Percentiles rank a stretch among this genome's conserved stretches.
These are phyloP conservation scores for Pseudeuparius sepicola DNA, from an alignment of 2,888 invertebrate genomes.

Conservation along the genomic window DNA sequence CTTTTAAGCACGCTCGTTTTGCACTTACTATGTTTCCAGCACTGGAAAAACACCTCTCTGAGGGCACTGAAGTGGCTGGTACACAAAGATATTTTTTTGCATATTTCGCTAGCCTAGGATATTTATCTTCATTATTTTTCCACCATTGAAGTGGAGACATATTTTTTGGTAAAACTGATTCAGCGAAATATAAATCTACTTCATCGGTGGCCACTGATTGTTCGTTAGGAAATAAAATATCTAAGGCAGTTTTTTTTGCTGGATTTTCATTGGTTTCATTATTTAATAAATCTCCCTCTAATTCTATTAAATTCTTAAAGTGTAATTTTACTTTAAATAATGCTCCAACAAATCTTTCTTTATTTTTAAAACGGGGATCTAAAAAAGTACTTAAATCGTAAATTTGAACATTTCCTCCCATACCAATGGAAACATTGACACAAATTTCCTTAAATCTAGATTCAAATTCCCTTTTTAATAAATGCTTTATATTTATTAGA, in stretches of 20 bases:
- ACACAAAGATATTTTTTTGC: constrained; percentile 14
- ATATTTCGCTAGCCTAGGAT: constrained; percentile 12
- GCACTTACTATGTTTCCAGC: constrained; percentile 15
- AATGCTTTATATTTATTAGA: constrained; percentile 12
- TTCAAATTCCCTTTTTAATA: constrained; percentile 11
- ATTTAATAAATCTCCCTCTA: constrained; percentile 5
- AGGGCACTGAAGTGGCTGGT: constrained; percentile 13
- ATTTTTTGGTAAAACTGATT: constrained; percentile 14
- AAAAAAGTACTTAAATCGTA: constrained; percentile 16
- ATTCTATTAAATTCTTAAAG: constrained; percentile 14
- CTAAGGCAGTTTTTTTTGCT: constrained; percentile 16
- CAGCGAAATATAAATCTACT: constrained; percentile 15
- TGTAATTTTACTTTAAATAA: constrained; percentile 11
- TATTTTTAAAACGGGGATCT: constrained; percentile 18
- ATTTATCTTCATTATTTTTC: constrained; percentile 16
- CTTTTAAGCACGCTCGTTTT: constrained; percentile 14
- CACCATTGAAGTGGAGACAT: constrained; percentile 16
- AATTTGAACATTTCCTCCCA: constrained; percentile 10
- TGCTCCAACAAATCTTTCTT: constrained; percentile 15
- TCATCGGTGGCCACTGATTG: constrained; percentile 10
- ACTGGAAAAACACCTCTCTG: constrained; percentile 15
- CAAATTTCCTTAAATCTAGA: constrained; percentile 10
- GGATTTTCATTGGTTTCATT: constrained; percentile 7
- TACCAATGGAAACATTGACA: constrained; percentile 7
- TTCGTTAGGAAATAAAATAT: constrained; percentile 16